Percentiles rank a stretch among this genome's conserved stretches.
Conservation (phyloP, 2,888 invertebrate genomes). For the Andrena bucephala region DNA sequence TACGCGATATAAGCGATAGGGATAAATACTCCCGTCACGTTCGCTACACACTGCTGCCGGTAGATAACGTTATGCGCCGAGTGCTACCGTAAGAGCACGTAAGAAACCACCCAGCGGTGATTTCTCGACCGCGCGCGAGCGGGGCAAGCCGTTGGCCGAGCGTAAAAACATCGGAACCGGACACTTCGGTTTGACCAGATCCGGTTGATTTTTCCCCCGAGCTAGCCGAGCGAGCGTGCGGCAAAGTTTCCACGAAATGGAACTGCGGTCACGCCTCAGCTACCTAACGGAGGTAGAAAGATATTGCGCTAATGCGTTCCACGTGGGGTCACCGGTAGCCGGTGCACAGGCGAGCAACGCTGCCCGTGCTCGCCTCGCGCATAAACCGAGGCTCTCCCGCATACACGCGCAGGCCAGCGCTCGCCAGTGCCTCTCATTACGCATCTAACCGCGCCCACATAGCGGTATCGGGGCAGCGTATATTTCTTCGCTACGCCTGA, state of each 20-base stretch:
- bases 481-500: constrained; percentile 72
- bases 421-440: constrained; percentile 75
- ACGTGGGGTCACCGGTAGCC: constrained; percentile 73
- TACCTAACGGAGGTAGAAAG: constrained; percentile 73
- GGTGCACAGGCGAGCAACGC: constrained; percentile 61
- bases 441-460: constrained; percentile 81
- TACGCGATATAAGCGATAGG: neutral
- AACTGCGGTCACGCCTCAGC: constrained; percentile 72
- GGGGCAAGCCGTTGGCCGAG: constrained; percentile 11
- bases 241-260: constrained; percentile 69
- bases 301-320: constrained; percentile 73
- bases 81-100: neutral
- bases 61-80: constrained; percentile 13
- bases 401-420: constrained; percentile 18
- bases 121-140: constrained; percentile 20
- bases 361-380: constrained; percentile 53
- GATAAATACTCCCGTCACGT: neutral
- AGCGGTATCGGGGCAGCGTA: constrained; percentile 80
- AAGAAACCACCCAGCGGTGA: neutral
- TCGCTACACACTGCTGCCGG: neutral
- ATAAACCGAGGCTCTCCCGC: constrained; percentile 51
- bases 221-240: constrained; percentile 29
- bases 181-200: constrained; percentile 63
- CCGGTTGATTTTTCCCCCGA: constrained; percentile 66
- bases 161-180: constrained; percentile 64